Evolutionary conservation across 2,113 vertebrate genomes (phyloP), one percentile per base, ranked within the genome.

Genomic region (Diphyllodes magnificus): DNA sequence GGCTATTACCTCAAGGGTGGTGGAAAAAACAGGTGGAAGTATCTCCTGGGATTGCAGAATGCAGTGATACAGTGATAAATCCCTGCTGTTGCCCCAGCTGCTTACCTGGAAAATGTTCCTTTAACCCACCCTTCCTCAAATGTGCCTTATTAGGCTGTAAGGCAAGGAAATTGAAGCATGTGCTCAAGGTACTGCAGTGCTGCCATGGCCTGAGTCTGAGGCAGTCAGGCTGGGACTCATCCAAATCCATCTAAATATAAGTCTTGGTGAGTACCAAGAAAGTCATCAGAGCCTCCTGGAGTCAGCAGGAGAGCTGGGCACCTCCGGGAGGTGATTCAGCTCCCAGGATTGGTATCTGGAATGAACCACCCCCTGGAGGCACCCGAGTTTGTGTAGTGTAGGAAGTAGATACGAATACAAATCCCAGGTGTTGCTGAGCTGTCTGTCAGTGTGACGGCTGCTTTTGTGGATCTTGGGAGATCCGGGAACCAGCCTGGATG

Each of bases 301-400:
- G 40, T 51, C 54, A 59, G 30, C 30, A 60, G 82, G 71, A 88
- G 88, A 70, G 72, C 51, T 47, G 76, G 88, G 64, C 60, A 50
- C 42, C 56, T 88, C 76, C 21, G 56, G 78, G 69, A 59, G 72
- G 82, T 95, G 96, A 95, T 86, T 95, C 91, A 96, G 50, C 82
- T 85, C 39, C 82, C 23, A 5, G 6, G 71, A 11, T 11, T 13
- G 40, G 33, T 59, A 2, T 73, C 45, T 50, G 91, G 59, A 59
- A 39, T 95, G 92, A 96, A 54, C 95, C 87, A 85, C 54, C 44
- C 69, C 90, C 84, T 70, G 59, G 84, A 82, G 93, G 45, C 63
- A 81, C 60, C 56, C 51, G 42, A 44, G 44, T 86, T 73, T 50
- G 49, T 39, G 72, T 13, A 40, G 77, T 35, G 76, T 13, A 49